Evolutionary conservation across 2,888 invertebrate genomes (phyloP).

Genomic region (Lamellibrachia columna): DNA sequence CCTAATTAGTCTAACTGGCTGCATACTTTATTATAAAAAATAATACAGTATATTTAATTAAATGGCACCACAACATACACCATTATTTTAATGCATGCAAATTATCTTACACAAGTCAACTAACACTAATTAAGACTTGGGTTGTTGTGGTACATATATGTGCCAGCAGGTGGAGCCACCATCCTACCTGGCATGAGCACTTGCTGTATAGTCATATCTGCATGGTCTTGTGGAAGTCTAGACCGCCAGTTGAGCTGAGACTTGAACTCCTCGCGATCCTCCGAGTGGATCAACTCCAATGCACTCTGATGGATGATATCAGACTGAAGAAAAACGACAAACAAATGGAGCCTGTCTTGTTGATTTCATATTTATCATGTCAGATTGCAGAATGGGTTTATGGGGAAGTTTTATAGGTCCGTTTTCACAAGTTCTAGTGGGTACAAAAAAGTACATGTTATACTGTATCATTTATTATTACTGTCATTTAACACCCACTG

Average conservation of each 20-base stretch:
- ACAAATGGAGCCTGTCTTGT: neutral
- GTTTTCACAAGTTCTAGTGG: neutral
- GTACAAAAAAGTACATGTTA: neutral
- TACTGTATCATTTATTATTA: neutral
- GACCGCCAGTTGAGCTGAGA: constrained; percentile 76
- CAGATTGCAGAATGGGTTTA: neutral
- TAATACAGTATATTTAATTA: neutral
- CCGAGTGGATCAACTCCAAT: constrained; percentile 98
- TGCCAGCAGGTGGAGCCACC: neutral
- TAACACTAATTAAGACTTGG: neutral
- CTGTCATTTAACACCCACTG: neutral
- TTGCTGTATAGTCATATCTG: constrained; percentile 80
- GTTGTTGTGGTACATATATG: neutral
- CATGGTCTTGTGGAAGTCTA: constrained; percentile 59
- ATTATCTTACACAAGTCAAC: neutral
- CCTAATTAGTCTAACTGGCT: neutral
- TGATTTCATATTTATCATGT: neutral
- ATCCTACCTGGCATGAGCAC: constrained; percentile 78
- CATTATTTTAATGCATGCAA: neutral
- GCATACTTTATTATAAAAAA: neutral
- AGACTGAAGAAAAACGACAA: constrained; percentile 76
- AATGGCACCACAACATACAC: neutral
- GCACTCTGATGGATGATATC: constrained; percentile 99
- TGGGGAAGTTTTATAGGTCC: neutral
- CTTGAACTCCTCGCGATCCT: constrained; percentile 97